phyloP scores from a whole-genome alignment of 2,797 vertebrate species.

The Tiaroga cobitis region DNA sequence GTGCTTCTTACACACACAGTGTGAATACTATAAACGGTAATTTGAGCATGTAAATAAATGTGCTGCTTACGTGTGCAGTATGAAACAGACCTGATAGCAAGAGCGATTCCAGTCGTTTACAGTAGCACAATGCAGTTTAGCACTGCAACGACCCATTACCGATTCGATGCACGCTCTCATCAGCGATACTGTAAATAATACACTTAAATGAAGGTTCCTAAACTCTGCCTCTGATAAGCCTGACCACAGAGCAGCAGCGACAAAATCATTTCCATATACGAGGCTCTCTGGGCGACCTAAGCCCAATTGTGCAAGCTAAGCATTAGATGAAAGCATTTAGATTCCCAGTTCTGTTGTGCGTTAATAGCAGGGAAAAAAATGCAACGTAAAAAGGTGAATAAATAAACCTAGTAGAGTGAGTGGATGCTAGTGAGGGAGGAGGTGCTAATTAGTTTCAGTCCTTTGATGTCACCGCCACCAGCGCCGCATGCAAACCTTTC shows the following conservation, averaged over 20 bases:
- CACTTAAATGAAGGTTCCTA: constrained; percentile 35
- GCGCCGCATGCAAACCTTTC: constrained; percentile 74
- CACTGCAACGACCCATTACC: constrained; percentile 37
- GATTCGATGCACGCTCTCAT: constrained; percentile 40
- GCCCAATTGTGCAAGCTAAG: constrained; percentile 66
- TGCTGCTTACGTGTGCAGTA: background rate
- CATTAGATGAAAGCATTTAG: constrained; percentile 54
- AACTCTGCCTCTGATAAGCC: constrained; percentile 39
- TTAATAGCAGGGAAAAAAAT: constrained; percentile 68
- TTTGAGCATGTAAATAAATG: constrained; percentile 14
- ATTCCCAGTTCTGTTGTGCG: constrained; percentile 66
- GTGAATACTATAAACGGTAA: constrained; percentile 5
- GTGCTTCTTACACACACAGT: background rate
- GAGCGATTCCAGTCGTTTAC: background rate
- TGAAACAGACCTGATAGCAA: constrained; percentile 5
- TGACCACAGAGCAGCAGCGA: constrained; percentile 32
- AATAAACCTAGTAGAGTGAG: constrained; percentile 67
- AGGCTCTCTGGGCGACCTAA: constrained; percentile 50
- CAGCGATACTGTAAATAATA: constrained; percentile 42
- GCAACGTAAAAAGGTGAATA: constrained; percentile 73
- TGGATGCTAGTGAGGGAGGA: constrained; percentile 57
- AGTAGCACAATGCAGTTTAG: constrained; percentile 35
- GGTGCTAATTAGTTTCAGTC: constrained; percentile 77
- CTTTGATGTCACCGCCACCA: constrained; percentile 77
- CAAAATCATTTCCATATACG: constrained; percentile 51